These are phyloP conservation scores for Drosophila repleta DNA, from an alignment of 1,140 invertebrate genomes.

Conservation along the genomic window DNA sequence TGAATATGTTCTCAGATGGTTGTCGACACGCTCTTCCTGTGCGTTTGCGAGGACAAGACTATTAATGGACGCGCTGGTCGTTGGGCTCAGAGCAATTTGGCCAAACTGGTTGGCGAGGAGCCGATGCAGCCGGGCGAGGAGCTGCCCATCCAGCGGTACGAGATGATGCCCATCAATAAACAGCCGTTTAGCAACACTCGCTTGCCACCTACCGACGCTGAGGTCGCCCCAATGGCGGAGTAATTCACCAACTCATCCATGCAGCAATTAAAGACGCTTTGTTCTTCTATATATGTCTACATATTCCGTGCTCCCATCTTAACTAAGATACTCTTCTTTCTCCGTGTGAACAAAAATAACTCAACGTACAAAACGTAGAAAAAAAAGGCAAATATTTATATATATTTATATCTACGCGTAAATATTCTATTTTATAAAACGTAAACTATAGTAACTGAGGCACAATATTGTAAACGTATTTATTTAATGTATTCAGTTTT, in stretches of 20 bases:
- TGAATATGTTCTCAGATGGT: slow-evolving; percentile 89
- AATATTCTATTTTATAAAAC: slow-evolving; percentile 30
- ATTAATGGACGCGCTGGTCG: slow-evolving; percentile 87
- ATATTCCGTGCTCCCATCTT: slow-evolving; percentile 20
- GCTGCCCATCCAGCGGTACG: slow-evolving; percentile 75
- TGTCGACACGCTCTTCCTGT: slow-evolving; percentile 96
- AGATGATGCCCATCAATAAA: slow-evolving; percentile 83
- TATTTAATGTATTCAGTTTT: slow-evolving; percentile 61
- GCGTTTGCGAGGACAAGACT: slow-evolving; percentile 94
- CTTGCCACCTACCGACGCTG: slow-evolving; percentile 56
- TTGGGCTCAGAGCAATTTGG: slow-evolving; percentile 87
- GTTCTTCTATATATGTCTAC: slow-evolving; percentile 8
- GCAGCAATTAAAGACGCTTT: slow-evolving; percentile 1
- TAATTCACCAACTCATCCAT: slow-evolving; percentile 23
- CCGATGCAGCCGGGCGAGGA: slow-evolving; percentile 78
- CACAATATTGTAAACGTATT: slow-evolving; percentile 66
- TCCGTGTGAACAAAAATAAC: slow-evolving; percentile 35
- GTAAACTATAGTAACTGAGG: slow-evolving; percentile 45
- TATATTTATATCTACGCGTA: slow-evolving; percentile 44
- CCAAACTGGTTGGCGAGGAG: slow-evolving; percentile 86
- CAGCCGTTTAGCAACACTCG: slow-evolving; percentile 81
- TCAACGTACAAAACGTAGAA: slow-evolving; percentile 43
- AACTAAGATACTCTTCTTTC: background rate
- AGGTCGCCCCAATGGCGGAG: slow-evolving; percentile 67
- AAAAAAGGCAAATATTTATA: slow-evolving; percentile 11